Evolutionary conservation across 2,113 vertebrate genomes (phyloP).

Genomic region (Misgurnus mizolepis): DNA sequence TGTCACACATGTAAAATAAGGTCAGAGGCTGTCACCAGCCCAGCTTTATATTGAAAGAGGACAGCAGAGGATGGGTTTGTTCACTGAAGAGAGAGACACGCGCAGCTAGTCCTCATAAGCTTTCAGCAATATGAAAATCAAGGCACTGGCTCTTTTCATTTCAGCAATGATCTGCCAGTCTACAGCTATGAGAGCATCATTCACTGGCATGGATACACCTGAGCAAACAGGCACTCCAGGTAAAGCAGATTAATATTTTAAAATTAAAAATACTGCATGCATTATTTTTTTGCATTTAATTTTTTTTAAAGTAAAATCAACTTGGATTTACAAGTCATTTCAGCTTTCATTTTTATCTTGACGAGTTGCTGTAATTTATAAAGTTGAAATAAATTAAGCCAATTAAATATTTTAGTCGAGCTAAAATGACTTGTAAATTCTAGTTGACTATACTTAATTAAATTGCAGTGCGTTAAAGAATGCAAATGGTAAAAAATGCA

Average conservation of each 20-base stretch:
- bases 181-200: slow-evolving; percentile 52
- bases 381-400: not conserved
- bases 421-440: too few relatives aligned
- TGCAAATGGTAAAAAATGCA: not conserved
- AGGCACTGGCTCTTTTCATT: slow-evolving; percentile 62
- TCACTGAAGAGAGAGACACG: not conserved
- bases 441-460: too few relatives aligned
- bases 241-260: slow-evolving; percentile 43
- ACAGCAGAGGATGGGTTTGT: not conserved
- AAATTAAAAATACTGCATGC: not conserved
- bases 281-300: too few relatives aligned
- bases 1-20: slow-evolving; percentile 19
- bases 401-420: too few relatives aligned
- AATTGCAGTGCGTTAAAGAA: too few relatives aligned
- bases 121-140: slow-evolving; percentile 59
- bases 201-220: slow-evolving; percentile 34
- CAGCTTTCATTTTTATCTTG: too few relatives aligned
- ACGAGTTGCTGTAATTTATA: too few relatives aligned
- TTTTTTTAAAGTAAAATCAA: too few relatives aligned
- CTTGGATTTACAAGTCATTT: too few relatives aligned
- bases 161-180: slow-evolving; percentile 58
- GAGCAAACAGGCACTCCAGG: slow-evolving; percentile 63
- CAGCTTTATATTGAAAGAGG: slow-evolving; percentile 32
- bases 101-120: not conserved
- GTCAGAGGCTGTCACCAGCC: slow-evolving; percentile 32